phyloP scores from a whole-genome alignment of 2,888 invertebrate genomes.

The Germaria angustata region DNA sequence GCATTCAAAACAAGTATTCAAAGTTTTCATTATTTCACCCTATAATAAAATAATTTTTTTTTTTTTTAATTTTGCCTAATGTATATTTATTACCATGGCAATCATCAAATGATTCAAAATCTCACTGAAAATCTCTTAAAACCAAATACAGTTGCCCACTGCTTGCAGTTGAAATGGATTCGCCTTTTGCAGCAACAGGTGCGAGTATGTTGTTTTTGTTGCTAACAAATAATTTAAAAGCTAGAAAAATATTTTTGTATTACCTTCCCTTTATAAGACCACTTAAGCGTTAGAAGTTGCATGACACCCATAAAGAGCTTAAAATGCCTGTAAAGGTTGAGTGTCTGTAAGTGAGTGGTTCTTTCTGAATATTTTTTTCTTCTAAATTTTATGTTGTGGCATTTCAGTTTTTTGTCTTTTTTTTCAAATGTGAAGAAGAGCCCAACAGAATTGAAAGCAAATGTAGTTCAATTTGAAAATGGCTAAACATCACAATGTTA shows the following conservation, averaged over 20 bases:
- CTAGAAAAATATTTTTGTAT: neutral
- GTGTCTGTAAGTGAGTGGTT: neutral
- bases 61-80: too few relatives aligned
- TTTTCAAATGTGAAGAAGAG: neutral
- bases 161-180: neutral
- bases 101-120: too few relatives aligned
- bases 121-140: neutral
- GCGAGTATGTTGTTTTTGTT: neutral
- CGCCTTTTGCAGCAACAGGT: neutral
- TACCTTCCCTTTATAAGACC: neutral
- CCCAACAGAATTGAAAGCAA: too few relatives aligned
- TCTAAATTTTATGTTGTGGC: neutral
- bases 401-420: too few relatives aligned
- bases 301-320: neutral
- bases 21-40: too few relatives aligned
- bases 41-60: too few relatives aligned
- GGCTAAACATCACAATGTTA: too few relatives aligned
- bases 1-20: too few relatives aligned
- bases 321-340: neutral
- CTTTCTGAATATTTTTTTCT: neutral
- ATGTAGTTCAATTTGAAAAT: too few relatives aligned
- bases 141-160: neutral
- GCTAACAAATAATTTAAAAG: neutral
- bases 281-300: constrained; percentile 1
- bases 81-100: too few relatives aligned